Conservation (phyloP, 2,113 vertebrate species). For the Hypanus sabinus region DNA sequence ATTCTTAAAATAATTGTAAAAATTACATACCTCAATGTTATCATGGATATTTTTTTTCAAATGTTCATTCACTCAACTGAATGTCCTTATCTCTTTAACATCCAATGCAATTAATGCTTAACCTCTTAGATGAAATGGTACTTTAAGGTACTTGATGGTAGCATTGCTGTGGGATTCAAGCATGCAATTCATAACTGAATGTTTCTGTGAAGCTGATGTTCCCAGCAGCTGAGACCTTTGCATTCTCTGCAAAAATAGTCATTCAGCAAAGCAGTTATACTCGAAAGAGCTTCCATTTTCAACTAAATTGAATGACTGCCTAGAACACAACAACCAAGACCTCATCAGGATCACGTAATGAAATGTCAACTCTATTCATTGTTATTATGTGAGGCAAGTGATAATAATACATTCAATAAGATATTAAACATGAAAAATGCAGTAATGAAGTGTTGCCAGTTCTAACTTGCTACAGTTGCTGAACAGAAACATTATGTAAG, state of each 20-base stretch:
- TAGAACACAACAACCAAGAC: neutral
- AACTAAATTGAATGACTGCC: neutral
- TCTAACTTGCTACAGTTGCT: slow-evolving; percentile 22
- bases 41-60: neutral
- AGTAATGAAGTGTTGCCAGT: neutral
- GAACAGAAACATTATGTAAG: slow-evolving; percentile 26
- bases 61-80: neutral
- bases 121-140: neutral
- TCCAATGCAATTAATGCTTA: neutral
- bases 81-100: neutral
- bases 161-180: neutral
- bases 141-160: neutral
- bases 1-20: neutral
- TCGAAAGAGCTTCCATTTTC: slow-evolving; percentile 1
- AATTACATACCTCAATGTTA: neutral
- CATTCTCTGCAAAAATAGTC: slow-evolving; percentile 5
- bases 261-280: slow-evolving; percentile 30
- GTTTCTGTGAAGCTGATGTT: slow-evolving; percentile 15
- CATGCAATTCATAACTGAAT: slow-evolving; percentile 14
- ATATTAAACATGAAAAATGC: slow-evolving; percentile 30
- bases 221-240: slow-evolving; percentile 15
- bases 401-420: slow-evolving; percentile 22
- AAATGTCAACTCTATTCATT: slow-evolving; percentile 32
- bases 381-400: slow-evolving; percentile 9
- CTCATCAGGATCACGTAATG: slow-evolving; percentile 15